Evolutionary conservation across 1,140 invertebrate genomes (phyloP), one percentile per base, ranked within the genome.

Genomic region (Zaprionus ornatus): DNA sequence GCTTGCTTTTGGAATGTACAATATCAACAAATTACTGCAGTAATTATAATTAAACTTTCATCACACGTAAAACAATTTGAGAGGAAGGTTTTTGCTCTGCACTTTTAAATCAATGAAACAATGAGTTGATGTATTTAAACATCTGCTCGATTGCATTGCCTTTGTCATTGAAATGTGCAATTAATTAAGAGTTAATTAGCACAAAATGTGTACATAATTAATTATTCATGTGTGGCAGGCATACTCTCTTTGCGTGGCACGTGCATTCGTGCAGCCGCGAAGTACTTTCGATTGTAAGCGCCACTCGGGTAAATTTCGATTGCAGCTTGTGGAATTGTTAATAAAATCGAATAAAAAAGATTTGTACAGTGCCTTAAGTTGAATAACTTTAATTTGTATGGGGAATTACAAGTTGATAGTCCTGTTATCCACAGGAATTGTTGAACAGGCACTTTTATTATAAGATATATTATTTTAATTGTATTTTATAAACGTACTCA

Each of bases 141-240:
- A 86, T 80, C 76, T 87, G 83, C 66, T 83, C 42, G 5, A 32
- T n/a, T 42, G 29, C 70, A 67, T 65, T 65, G 69, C 56, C 63
- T 66, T 68, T 74, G 70, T 52, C 70, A 83, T 71, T 84, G 83
- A 78, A 80, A 80, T 88, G 80, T 80, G 80, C 84, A 88, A 80
- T 87, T 88, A 87, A 87, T 87, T 84, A 87, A 83, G 63, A 61
- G 84, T 87, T 87, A 87, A 87, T 87, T 87, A 82, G 77, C 80
- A 79, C 71, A 67, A 88, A 88, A 80, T 68, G 83, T 65, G 68
- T 67, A 68, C 54, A 65, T 59, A 80, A 82, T 82, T 90, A 82
- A 87, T 87, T 88, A 90, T 75, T 74, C 65, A 84, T 77, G 68
- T 66, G 45, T 15, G n/a, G 40, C 40, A 37, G 3, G 13, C 35